A percentile compares a stretch with the other conserved stretches of the same genome.
These are phyloP conservation scores for Ophion ventricosus DNA, from an alignment of 2,888 invertebrate species.

Conservation along the genomic window DNA sequence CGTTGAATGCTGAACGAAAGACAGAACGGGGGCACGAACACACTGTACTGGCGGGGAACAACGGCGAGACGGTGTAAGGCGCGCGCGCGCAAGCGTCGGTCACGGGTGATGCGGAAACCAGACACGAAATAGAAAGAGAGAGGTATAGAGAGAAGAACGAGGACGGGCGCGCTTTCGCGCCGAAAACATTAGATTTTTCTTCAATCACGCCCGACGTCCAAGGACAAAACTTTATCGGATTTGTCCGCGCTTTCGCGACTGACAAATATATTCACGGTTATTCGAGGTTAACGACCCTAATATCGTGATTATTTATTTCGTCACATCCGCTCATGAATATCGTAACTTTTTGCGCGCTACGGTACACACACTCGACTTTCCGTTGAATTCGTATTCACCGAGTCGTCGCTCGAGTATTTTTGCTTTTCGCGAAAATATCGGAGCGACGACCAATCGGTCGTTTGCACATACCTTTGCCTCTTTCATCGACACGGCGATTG, in stretches of 20 bases:
- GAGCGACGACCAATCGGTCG: background rate
- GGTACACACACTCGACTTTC: background rate
- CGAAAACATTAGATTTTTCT: background rate
- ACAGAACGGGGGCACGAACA: conserved; percentile 42
- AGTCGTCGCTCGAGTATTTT: background rate
- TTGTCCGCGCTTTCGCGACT: background rate
- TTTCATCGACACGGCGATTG: background rate
- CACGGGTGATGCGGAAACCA: conserved; percentile 65
- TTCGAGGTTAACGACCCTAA: background rate
- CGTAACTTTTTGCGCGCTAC: background rate
- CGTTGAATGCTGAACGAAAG: conserved; percentile 37
- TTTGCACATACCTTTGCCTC: background rate
- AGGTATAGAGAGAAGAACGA: conserved; percentile 18
- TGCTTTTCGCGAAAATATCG: background rate
- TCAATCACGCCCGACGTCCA: background rate
- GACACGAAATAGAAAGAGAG: background rate
- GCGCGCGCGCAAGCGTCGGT: conserved; percentile 79
- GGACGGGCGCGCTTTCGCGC: conserved; percentile 38
- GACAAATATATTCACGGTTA: background rate
- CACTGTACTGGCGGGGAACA: conserved; percentile 53
- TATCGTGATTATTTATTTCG: background rate
- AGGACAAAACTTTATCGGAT: background rate
- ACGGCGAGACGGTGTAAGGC: conserved; percentile 64
- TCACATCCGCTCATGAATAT: background rate
- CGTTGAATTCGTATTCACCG: background rate